Percentiles rank a stretch among this genome's conserved stretches.
Conservation (phyloP, 2,888 invertebrate genomes). For the Hofmannophila pseudospretella region DNA sequence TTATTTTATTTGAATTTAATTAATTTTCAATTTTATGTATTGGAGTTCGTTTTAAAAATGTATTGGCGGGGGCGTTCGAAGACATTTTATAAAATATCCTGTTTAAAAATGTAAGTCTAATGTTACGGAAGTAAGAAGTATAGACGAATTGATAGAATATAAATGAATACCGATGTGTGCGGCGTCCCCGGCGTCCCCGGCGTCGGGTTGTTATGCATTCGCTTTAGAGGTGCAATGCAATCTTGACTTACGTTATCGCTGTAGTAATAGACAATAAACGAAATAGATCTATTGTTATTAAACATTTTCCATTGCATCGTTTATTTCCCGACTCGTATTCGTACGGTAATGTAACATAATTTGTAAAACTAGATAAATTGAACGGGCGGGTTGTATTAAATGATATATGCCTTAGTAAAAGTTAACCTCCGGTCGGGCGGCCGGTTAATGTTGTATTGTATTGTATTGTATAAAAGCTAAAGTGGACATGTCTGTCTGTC, state of each 20-base stretch:
- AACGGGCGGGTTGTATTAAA: constrained; percentile 35
- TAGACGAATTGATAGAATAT: too few species aligned
- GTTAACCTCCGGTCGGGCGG: neutral
- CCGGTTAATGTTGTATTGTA: too few species aligned
- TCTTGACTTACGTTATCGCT: constrained; percentile 4
- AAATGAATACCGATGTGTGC: too few species aligned
- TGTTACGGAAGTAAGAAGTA: too few species aligned
- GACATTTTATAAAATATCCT: neutral
- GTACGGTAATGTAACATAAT: constrained; percentile 27
- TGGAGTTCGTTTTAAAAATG: neutral
- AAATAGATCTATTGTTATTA: constrained; percentile 7
- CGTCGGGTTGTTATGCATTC: constrained; percentile 4
- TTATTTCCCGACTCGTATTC: constrained; percentile 14
- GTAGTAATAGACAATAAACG: constrained; percentile 16
- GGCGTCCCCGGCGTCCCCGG: neutral
- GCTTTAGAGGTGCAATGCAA: constrained; percentile 13
- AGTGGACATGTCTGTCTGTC: constrained; percentile 19
- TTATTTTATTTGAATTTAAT: constrained; percentile 1
- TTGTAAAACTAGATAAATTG: constrained; percentile 10
- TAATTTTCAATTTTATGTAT: constrained; percentile 1
- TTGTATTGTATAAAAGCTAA: constrained; percentile 5
- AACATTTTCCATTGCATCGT: constrained; percentile 9
- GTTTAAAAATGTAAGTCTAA: too few species aligned
- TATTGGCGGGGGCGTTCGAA: neutral
- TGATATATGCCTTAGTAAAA: constrained; percentile 38